phyloP scores from a whole-genome alignment of 2,797 vertebrate species.

The Geotrypetes seraphini region DNA sequence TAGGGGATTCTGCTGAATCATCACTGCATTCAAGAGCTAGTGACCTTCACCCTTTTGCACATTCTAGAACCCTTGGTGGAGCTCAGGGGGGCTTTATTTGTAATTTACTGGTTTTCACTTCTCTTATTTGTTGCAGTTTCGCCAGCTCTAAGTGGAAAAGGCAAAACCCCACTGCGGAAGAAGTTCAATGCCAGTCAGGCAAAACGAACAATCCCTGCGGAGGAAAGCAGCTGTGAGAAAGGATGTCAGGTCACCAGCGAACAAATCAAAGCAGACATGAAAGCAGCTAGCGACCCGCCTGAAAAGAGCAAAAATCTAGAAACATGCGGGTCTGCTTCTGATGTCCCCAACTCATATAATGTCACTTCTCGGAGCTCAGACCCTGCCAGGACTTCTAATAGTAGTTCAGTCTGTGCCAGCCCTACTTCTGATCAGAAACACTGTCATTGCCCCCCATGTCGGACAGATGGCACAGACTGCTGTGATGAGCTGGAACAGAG shows the following conservation, averaged over 20 bases:
- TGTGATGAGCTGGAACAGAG: slow-evolving; percentile 38
- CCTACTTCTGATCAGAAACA: slow-evolving; percentile 36
- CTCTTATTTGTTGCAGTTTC: slow-evolving; percentile 12
- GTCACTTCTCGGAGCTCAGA: slow-evolving; percentile 42
- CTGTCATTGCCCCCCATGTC: slow-evolving; percentile 47
- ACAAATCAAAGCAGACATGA: slow-evolving; percentile 98
- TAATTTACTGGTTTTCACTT: slow-evolving; percentile 18
- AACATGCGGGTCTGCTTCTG: slow-evolving; percentile 23
- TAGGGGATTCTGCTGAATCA: too few relatives aligned
- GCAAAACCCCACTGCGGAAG: slow-evolving; percentile 85
- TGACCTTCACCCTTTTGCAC: too few relatives aligned
- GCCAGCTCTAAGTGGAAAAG: slow-evolving; percentile 76
- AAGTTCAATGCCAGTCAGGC: slow-evolving; percentile 40
- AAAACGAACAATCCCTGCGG: slow-evolving; percentile 43
- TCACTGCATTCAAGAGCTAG: too few relatives aligned
- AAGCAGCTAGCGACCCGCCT: slow-evolving; percentile 78
- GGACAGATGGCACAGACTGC: slow-evolving; percentile 32
- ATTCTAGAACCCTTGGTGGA: too few relatives aligned
- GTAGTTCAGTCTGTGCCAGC: slow-evolving; percentile 19
- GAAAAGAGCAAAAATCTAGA: slow-evolving; percentile 59
- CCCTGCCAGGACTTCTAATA: slow-evolving; percentile 35
- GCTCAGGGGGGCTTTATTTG: too few relatives aligned
- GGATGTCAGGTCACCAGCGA: slow-evolving; percentile 97
- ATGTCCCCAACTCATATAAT: slow-evolving; percentile 37
- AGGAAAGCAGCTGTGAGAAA: slow-evolving; percentile 86